Base-by-base conservation (phyloP, 1,140 invertebrate genomes). In the Ceratosolen solmsi region DNA sequence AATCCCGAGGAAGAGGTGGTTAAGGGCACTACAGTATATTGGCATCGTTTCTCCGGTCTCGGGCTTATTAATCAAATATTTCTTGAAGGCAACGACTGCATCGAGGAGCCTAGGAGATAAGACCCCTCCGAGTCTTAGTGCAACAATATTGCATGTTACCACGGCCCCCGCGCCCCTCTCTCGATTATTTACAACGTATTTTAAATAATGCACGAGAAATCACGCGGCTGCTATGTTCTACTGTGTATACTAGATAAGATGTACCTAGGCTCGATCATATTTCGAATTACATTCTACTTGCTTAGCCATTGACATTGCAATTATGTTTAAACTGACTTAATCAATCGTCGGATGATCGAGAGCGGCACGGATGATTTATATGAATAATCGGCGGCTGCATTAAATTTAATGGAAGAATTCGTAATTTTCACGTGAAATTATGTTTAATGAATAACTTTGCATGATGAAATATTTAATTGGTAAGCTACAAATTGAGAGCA, bases 1-100 rank as follows among this genome's bases (percentile, higher is more conserved):
- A 36, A 13, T n/a, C 15, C 7, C 0, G 70, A 11, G 15, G 17
- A 22, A 1, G 41, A 17, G 41, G 70, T 27, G 38, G 20, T 27
- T 68, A 68, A 68, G 63, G 63, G 33, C 63, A 68, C 63, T 68
- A 68, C 63, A 33, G 63, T 68, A 38, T 68, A 36, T 68, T 38
- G 63, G 63, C 63, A 68, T 68, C 63, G 33, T 68, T 68, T 68
- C 13, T 22, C 8, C 33, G 17, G 20, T 11, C 15, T n/a, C 1
- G 13, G 2, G 9, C 20, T 54, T 20, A 17, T 22, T 22, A 17
- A 22, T 20, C 17, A 46, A 46, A 46, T 46, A 46, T 46, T 46
- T 46, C 41, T 46, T 13, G 41, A 46, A 46, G 13, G 13, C 41
- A 7, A 13, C 41, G 41, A 13, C 41, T 46, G 41, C 41, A 5